phyloP scores from a whole-genome alignment of 1,140 invertebrate species.

The Bombus superbus region DNA sequence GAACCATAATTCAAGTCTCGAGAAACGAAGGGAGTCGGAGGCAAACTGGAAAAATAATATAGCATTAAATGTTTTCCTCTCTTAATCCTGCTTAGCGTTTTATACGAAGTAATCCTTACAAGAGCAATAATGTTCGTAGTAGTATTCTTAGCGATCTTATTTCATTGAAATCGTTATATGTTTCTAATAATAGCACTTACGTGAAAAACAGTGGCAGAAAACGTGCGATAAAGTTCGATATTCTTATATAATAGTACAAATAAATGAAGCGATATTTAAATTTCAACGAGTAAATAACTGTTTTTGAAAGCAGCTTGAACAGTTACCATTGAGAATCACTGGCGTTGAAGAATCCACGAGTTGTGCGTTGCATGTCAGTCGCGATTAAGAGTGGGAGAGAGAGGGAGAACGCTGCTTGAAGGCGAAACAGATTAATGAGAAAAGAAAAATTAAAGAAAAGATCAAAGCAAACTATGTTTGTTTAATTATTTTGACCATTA shows the following conservation, averaged over 20 bases:
- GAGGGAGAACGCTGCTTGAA: neutral
- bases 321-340: neutral
- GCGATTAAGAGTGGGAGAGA: neutral
- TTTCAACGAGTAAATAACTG: too few relatives aligned
- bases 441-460: neutral
- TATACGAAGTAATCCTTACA: neutral
- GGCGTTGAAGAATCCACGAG: neutral
- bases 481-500: neutral
- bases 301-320: neutral
- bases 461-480: neutral
- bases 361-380: neutral
- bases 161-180: too few relatives aligned
- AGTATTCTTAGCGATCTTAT: neutral
- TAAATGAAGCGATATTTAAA: too few relatives aligned
- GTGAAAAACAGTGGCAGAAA: too few relatives aligned
- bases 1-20: neutral
- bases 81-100: neutral
- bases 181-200: too few relatives aligned
- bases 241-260: too few relatives aligned
- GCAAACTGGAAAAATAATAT: neutral
- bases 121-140: neutral
- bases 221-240: too few relatives aligned
- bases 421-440: neutral
- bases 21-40: neutral
- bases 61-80: neutral